Evolutionary conservation across 1,140 invertebrate species (phyloP).

Genomic region (Latrodectus geometricus): DNA sequence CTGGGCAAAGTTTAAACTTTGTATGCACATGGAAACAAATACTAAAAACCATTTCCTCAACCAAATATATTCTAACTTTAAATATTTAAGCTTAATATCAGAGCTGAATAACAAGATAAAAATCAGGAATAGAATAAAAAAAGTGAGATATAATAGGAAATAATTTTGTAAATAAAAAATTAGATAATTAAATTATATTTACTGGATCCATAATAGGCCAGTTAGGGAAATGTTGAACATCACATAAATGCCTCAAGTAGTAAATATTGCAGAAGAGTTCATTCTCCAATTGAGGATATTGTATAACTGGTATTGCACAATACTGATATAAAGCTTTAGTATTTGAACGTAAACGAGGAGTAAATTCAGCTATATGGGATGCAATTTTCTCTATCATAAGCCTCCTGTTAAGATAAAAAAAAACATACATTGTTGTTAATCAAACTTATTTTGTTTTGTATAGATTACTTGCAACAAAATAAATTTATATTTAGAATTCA

Average conservation of each 20-base stretch:
- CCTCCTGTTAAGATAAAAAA: constrained; percentile 72
- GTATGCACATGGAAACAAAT: no score
- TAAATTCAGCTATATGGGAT: constrained; percentile 96
- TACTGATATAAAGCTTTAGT: constrained; percentile 96
- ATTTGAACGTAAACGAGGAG: constrained; percentile 91
- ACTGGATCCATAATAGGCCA: constrained; percentile 98
- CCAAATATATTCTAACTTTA: no score
- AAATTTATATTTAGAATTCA: no score
- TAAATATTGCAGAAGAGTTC: constrained; percentile 99
- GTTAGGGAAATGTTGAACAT: constrained; percentile 88
- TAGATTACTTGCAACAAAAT: no score
- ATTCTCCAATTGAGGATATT: constrained; percentile 93
- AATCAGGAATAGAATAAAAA: no score
- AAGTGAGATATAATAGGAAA: no score
- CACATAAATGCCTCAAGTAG: constrained; percentile 94
- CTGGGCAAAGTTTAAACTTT: no score
- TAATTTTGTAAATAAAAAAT: neutral
- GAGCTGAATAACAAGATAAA: no score
- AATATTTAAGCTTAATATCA: no score
- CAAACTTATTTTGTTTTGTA: no score
- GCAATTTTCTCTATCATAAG: constrained; percentile 97
- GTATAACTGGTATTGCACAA: constrained; percentile 93
- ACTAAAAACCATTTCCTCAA: no score
- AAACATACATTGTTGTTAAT: no score
- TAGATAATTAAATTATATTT: constrained; percentile 62